phyloP scores from a whole-genome alignment of 2,113 vertebrate genomes.

The Toxostoma redivivum region DNA sequence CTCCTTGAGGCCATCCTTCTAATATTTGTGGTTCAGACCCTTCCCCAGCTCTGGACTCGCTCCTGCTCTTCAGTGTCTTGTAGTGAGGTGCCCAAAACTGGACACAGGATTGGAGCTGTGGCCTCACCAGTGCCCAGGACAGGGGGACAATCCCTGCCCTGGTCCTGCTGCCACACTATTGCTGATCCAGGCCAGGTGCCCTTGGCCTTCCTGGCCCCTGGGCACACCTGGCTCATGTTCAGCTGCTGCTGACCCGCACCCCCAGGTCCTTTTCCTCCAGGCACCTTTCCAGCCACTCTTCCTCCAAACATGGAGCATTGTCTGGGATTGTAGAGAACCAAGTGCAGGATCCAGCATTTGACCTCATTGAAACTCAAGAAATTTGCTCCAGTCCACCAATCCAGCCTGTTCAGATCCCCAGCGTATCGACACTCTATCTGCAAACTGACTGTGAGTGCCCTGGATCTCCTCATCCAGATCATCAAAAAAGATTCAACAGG shows the following conservation, averaged over 20 bases:
- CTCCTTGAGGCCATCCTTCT: not conserved
- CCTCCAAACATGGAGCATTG: not conserved
- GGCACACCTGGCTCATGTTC: not conserved
- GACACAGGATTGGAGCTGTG: not conserved
- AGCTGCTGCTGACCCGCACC: rapidly evolving
- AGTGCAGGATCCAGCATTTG: not conserved
- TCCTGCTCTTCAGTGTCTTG: not conserved
- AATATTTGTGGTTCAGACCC: not conserved
- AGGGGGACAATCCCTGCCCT: not conserved
- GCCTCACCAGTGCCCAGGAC: rapidly evolving
- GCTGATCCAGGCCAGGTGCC: not conserved
- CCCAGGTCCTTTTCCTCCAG: rapidly evolving
- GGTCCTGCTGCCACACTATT: not conserved
- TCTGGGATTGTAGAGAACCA: not conserved
- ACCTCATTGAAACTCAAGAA: not conserved
- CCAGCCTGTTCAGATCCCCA: not conserved
- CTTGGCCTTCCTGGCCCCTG: not conserved
- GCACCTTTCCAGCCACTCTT: not conserved
- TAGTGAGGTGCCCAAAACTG: not conserved
- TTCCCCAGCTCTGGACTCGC: rapidly evolving
- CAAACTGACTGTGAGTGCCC: not conserved
- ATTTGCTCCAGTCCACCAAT: rapidly evolving
- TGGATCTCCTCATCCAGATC: not conserved
- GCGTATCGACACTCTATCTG: not conserved
- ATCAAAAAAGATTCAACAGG: not conserved